phyloP scores from a whole-genome alignment of 2,113 vertebrate species.

The Epinephelus moara region DNA sequence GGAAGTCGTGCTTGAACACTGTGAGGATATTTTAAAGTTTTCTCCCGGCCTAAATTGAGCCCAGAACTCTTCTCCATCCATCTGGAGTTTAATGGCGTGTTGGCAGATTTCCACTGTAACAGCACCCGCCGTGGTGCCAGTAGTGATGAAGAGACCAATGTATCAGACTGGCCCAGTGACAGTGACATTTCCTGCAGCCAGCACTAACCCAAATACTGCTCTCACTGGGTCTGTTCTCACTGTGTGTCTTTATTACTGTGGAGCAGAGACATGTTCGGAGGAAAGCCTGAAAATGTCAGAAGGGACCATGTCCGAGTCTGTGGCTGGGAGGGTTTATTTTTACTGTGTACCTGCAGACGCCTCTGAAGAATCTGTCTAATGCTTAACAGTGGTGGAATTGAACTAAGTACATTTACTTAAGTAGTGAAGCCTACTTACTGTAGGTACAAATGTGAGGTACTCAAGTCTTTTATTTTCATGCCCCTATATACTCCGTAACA shows the following conservation, averaged over 20 bases:
- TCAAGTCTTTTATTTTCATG: no score
- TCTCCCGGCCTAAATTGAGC: background rate
- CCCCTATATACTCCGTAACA: no score
- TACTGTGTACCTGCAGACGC: background rate
- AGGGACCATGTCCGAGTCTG: no score
- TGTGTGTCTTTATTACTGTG: background rate
- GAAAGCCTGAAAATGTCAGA: background rate
- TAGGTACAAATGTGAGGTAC: no score
- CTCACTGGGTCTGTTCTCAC: background rate
- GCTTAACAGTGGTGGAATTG: no score
- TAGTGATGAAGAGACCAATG: constrained; percentile 35
- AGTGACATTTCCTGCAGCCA: constrained; percentile 40
- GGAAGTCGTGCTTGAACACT: no score
- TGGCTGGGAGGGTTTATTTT: background rate
- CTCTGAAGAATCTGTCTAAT: no score
- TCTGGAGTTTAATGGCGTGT: background rate
- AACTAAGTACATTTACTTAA: no score
- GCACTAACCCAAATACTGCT: background rate
- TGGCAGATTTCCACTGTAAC: constrained; percentile 33
- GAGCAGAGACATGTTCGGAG: background rate
- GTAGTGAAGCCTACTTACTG: no score
- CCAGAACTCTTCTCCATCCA: background rate
- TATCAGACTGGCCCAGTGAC: constrained; percentile 33
- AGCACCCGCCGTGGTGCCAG: constrained; percentile 25
- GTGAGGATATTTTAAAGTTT: no score